Percentiles rank a stretch among this genome's conserved stretches.
Conservation (phyloP, 2,797 vertebrate species). For the Amniataba percoides region DNA sequence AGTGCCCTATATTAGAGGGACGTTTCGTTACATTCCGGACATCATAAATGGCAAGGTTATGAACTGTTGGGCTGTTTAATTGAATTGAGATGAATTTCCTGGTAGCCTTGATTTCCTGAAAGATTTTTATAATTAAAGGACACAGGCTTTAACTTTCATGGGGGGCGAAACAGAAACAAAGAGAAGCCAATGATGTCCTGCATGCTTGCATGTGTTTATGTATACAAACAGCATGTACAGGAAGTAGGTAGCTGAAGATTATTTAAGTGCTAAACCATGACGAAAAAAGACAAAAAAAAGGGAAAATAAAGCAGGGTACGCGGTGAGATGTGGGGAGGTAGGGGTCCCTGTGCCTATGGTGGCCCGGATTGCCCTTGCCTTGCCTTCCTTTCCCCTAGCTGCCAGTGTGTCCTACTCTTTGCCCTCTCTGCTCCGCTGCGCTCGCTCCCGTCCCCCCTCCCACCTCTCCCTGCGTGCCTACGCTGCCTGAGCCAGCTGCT, state of each 20-base stretch:
- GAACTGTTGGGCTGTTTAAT: slow-evolving; percentile 43
- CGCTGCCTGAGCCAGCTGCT: slow-evolving; percentile 99
- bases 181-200: slow-evolving; percentile 50
- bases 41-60: slow-evolving; percentile 49
- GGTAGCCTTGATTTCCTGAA: slow-evolving; percentile 43
- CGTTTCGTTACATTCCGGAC: slow-evolving; percentile 34
- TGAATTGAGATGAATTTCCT: slow-evolving; percentile 55
- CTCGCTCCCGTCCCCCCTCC: slow-evolving; percentile 81
- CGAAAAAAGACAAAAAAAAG: slow-evolving; percentile 14
- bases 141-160: slow-evolving; percentile 28
- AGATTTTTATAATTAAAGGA: slow-evolving; percentile 45
- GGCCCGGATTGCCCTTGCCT: slow-evolving; percentile 87
- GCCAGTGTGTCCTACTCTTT: slow-evolving; percentile 96
- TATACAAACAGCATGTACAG: slow-evolving; percentile 19
- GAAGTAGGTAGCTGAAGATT: slow-evolving; percentile 66
- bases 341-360: slow-evolving; percentile 76
- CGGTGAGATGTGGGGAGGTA: slow-evolving; percentile 61
- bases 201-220: slow-evolving; percentile 31
- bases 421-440: slow-evolving; percentile 97
- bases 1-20: slow-evolving; percentile 22
- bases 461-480: slow-evolving; percentile 92
- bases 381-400: slow-evolving; percentile 87
- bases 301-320: slow-evolving; percentile 45
- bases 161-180: slow-evolving; percentile 7
- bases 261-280: slow-evolving; percentile 77